Evolutionary conservation across 1,140 invertebrate species (phyloP).

Genomic region (Hyposmocoma kahamanoa): DNA sequence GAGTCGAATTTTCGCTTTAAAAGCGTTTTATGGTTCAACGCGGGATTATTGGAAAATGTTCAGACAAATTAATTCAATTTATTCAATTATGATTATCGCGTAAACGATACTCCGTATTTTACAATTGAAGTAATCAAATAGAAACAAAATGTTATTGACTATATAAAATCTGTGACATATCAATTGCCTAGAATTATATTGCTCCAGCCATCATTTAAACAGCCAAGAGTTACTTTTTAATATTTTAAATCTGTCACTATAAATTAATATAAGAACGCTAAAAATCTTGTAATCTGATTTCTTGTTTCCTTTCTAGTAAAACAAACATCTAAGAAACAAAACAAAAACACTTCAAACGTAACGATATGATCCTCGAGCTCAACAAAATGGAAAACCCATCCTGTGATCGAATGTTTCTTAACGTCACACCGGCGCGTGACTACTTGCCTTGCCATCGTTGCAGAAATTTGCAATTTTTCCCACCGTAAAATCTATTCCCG

Average conservation of each 20-base stretch:
- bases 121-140: constrained; percentile 5
- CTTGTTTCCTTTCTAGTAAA: no score
- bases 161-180: no score
- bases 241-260: no score
- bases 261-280: no score
- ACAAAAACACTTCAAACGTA: no score
- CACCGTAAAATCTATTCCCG: constrained; percentile 29
- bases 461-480: constrained; percentile 43
- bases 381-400: constrained; percentile 23
- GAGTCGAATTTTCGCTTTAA: constrained; percentile 25
- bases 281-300: no score
- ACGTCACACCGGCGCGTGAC: constrained; percentile 14
- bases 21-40: constrained; percentile 28
- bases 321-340: no score
- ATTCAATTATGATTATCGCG: constrained; percentile 23
- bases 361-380: no score
- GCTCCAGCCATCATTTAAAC: no score
- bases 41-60: constrained; percentile 20
- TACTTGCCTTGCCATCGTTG: constrained; percentile 22
- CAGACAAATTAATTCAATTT: constrained; percentile 23
- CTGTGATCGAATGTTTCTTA: constrained; percentile 10
- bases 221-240: no score
- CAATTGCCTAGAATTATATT: no score
- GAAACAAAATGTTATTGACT: no score
- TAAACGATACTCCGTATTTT: constrained; percentile 15